A percentile compares a stretch with the other conserved stretches of the same genome.
These are phyloP conservation scores for Mythimna pallens DNA, from an alignment of 2,888 invertebrate species.

Conservation along the genomic window DNA sequence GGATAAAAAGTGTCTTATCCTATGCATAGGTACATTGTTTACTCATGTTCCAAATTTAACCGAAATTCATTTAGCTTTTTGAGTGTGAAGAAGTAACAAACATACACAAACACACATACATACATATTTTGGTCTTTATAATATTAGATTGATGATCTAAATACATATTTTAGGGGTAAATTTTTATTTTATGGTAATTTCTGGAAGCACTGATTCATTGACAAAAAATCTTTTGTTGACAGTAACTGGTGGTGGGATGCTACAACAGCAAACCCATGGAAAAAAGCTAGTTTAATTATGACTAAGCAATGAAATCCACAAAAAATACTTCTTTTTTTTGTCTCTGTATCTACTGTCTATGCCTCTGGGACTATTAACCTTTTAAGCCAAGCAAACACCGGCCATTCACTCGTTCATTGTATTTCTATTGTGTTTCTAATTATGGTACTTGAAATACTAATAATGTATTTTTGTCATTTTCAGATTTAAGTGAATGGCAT, in stretches of 20 bases:
- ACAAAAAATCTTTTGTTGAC: neutral
- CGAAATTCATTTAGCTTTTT: too few relatives aligned
- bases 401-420: too few relatives aligned
- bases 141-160: neutral
- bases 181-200: neutral
- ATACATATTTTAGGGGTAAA: neutral
- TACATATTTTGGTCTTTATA: too few relatives aligned
- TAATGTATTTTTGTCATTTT: constrained; percentile 60
- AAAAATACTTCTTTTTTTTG: neutral
- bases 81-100: too few relatives aligned
- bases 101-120: too few relatives aligned
- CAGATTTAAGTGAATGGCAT: constrained; percentile 94
- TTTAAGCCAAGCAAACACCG: too few relatives aligned
- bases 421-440: too few relatives aligned
- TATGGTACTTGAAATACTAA: neutral
- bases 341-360: neutral
- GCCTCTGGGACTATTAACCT: neutral
- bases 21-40: too few relatives aligned
- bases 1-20: too few relatives aligned
- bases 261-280: neutral
- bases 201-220: neutral
- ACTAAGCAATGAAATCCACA: neutral
- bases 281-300: too few relatives aligned
- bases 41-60: too few relatives aligned
- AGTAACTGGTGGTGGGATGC: neutral